These are phyloP conservation scores for Antheraea yamamai DNA, from an alignment of 2,888 invertebrate genomes.

Conservation along the genomic window DNA sequence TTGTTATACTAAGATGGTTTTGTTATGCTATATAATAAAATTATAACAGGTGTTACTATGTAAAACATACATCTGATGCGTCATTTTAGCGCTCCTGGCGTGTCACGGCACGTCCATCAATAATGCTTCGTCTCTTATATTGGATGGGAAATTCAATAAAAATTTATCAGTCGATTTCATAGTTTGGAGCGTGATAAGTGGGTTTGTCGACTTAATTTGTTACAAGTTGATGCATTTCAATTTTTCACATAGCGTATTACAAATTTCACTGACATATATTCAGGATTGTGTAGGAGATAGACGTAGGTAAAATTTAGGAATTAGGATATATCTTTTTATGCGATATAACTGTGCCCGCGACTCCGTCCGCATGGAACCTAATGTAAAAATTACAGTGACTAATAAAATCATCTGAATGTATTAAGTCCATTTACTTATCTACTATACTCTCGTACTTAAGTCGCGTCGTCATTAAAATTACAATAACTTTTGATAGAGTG, in stretches of 20 bases:
- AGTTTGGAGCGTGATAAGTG: slow-evolving; percentile 53
- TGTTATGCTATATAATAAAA: not conserved
- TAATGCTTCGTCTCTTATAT: slow-evolving; percentile 68
- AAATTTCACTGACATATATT: not conserved
- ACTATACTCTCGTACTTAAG: too few species aligned
- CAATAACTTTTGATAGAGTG: too few species aligned
- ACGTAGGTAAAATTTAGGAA: too few species aligned
- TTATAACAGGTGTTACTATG: not conserved
- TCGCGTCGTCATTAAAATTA: too few species aligned
- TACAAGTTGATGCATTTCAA: slow-evolving; percentile 14
- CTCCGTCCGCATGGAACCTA: too few species aligned
- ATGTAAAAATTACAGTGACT: too few species aligned
- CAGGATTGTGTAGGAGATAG: not conserved
- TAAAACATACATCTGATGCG: not conserved
- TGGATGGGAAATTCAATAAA: slow-evolving; percentile 76
- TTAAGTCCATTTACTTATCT: too few species aligned
- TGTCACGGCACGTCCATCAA: slow-evolving; percentile 69
- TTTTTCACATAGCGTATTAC: not conserved
- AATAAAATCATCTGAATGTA: too few species aligned
- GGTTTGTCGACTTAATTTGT: slow-evolving; percentile 45
- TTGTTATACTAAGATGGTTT: too few species aligned
- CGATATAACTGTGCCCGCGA: too few species aligned
- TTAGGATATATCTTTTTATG: too few species aligned
- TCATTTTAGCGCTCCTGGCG: slow-evolving; percentile 51
- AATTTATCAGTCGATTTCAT: slow-evolving; percentile 68